Base-by-base conservation (phyloP, 2,797 vertebrate species). In the Myotis findleyi region DNA sequence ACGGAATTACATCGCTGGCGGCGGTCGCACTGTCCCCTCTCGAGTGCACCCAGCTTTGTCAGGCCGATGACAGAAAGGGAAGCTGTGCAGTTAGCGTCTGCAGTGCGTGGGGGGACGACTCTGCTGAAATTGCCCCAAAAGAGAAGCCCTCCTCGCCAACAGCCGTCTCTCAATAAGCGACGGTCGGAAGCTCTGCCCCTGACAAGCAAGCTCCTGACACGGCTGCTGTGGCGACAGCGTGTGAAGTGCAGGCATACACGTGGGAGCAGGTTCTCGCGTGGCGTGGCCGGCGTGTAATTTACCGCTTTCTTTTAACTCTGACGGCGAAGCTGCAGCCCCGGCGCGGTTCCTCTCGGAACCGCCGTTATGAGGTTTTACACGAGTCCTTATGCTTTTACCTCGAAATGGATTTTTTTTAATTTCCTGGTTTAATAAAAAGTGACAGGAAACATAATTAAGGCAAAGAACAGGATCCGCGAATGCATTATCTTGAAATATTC, bases 371-470 rank as follows among this genome's bases (percentile, higher is more conserved):
- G 83, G 0, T 76, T 94, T 97, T 92, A 64, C 91, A 93, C 95
- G 95, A 59, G 97, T 94, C 96, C 85, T 96, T 98, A 92, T 93
- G 79, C 95, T 96, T 98, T 97, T 96, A 97, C 97, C 86, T 23
- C 86, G 87, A 98, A 97, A 97, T 93, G 87, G 86, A 66, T 89
- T 97, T 96, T 93, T 94, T 96, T 20, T n/a, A 96, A 97, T 97
- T 95, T 96, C 95, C 93, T 92, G 95, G 97, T 96, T 97, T 95
- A 92, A 96, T 97, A 88, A 97, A 96, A 97, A 82, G 89, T 97
- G 97, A 97, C 97, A 97, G 97, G 97, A 98, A 98, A 97, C 96
- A 96, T 97, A 98, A 97, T 98, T 98, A 98, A 77, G 96, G 92
- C 93, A 76, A 97, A 97, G 93, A 97, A 97, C 91, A 91, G 96